Evolutionary conservation across 2,888 invertebrate species (phyloP).

Genomic region (Lepeophtheirus nordmannii): DNA sequence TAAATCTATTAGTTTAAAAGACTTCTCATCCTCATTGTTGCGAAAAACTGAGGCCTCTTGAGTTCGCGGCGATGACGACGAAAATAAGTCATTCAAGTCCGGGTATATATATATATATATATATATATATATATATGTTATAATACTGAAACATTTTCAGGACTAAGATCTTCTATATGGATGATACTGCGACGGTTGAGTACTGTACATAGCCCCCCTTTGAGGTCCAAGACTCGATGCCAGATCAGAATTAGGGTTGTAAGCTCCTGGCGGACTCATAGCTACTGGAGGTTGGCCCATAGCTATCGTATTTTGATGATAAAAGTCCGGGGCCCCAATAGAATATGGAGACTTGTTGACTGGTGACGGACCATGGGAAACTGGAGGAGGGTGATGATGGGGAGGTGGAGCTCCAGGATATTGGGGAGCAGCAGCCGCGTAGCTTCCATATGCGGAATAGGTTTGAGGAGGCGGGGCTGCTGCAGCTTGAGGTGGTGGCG

Average conservation of each 20-base stretch:
- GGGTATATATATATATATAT: too few species aligned
- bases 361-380: neutral
- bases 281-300: neutral
- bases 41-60: too few species aligned
- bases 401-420: neutral
- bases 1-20: too few species aligned
- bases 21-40: too few species aligned
- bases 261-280: neutral
- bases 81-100: too few species aligned
- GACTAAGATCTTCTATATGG: slow-evolving; percentile 10
- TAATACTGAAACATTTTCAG: too few species aligned
- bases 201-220: slow-evolving; percentile 4
- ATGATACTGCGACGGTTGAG: slow-evolving; percentile 17
- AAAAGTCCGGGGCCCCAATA: neutral
- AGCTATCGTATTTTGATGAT: neutral
- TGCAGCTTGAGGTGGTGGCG: neutral
- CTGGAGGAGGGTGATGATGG: too few species aligned
- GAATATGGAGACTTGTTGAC: neutral
- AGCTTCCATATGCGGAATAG: neutral
- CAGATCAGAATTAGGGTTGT: slow-evolving; percentile 6
- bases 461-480: neutral
- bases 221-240: slow-evolving; percentile 7
- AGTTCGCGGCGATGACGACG: too few species aligned
- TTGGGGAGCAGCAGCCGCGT: neutral
- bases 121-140: too few species aligned